Evolutionary conservation across 92 coral and sea anemone species (phyloP), one percentile per base, ranked within the genome.

Genomic region (Palythoa grandiflora): DNA sequence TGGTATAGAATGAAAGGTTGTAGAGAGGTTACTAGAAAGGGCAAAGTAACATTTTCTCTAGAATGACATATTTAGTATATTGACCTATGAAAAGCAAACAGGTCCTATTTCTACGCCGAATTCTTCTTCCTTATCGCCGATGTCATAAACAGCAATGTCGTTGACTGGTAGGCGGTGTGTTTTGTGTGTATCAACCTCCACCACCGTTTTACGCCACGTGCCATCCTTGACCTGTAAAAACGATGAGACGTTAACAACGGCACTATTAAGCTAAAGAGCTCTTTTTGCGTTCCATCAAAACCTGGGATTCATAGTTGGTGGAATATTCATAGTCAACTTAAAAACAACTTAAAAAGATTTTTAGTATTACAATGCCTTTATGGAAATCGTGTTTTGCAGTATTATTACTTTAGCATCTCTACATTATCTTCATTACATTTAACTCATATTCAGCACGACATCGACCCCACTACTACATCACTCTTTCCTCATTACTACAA

Each of bases 41-140:
- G 86, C 63, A 63, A 81, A 68, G 50, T 9, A 66, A 19, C 52
- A 48, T 66, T 54, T 66, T 66, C 40, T 66, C 75, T 66, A 70
- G 38, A 70, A 66, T 47, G 44, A 17, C n/a, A 53, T 81, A 68
- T 81, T 68, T 66, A 68, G 13, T 11, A 47, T 19, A 35, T 8
- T 47, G 65, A 51, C 86, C 90, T 91, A 93, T 71, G 98, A 87
- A 83, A 96, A 96, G 85, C 98, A 96, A 81, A 96, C 94, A 35
- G 96, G 98, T 53, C 97, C 98, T 44, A 96, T 95, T 75, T 96
- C 98, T 65, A 96, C 70, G 87, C 98, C 98, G 80, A 96, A 96
- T 90, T 96, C 98, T 54, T 96, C 98, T 48, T 92, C 98, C 38
- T 78, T 88, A 85, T 92, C 98, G 50, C 98, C 98, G 74, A 93